phyloP scores from a whole-genome alignment of 1,140 invertebrate genomes.

The Drosophila burlai region DNA sequence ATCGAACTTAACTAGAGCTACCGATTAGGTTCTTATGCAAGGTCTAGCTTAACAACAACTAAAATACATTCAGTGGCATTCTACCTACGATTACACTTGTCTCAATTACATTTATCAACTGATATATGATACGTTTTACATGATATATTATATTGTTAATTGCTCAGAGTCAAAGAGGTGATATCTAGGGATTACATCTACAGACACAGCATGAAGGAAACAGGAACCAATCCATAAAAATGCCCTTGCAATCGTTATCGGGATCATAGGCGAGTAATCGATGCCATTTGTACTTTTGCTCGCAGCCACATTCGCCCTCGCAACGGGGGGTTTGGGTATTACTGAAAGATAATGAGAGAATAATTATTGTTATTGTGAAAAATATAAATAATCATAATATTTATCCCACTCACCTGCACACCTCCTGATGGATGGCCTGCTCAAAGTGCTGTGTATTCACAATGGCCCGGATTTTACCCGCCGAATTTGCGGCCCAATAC shows the following conservation, averaged over 20 bases:
- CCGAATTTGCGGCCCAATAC: slow-evolving; percentile 97
- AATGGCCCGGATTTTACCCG: slow-evolving; percentile 95
- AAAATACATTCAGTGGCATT: slow-evolving; percentile 83
- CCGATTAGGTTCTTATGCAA: slow-evolving; percentile 28
- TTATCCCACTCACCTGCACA: slow-evolving; percentile 91
- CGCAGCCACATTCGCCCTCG: slow-evolving; percentile 93
- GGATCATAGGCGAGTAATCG: slow-evolving; percentile 95
- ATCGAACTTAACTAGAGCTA: slow-evolving; percentile 50
- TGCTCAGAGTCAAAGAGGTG: slow-evolving; percentile 29
- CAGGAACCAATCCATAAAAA: slow-evolving; percentile 98
- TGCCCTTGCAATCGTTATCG: slow-evolving; percentile 96
- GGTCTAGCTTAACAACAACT: slow-evolving; percentile 76
- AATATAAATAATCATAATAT: background rate
- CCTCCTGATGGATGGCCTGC: slow-evolving; percentile 97
- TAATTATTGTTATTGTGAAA: background rate
- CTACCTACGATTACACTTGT: slow-evolving; percentile 48
- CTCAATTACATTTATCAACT: slow-evolving; percentile 46
- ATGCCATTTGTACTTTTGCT: slow-evolving; percentile 97
- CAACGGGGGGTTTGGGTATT: slow-evolving; percentile 93
- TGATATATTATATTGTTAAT: slow-evolving; percentile 17
- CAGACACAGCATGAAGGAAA: slow-evolving; percentile 97
- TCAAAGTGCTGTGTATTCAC: slow-evolving; percentile 98
- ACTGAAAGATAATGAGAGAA: slow-evolving; percentile 85
- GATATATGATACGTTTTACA: background rate
- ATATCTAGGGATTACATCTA: slow-evolving; percentile 88